These are phyloP conservation scores for Eidolon helvum DNA, from an alignment of 2,113 vertebrate species.

Conservation along the genomic window DNA sequence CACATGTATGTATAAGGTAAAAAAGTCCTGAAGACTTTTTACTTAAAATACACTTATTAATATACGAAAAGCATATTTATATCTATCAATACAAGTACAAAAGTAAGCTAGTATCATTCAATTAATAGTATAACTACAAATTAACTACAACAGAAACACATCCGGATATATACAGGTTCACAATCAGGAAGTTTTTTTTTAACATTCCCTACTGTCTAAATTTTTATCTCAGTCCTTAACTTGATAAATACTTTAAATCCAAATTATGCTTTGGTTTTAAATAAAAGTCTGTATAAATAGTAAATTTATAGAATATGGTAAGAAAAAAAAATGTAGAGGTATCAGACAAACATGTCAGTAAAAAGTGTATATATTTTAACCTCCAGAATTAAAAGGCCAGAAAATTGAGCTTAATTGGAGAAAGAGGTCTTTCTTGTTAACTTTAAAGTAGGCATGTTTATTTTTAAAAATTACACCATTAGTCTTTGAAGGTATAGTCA, in stretches of 20 bases:
- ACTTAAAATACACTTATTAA: neutral
- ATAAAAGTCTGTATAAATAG: neutral
- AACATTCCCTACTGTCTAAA: neutral
- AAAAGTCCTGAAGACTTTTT: neutral
- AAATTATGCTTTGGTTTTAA: neutral
- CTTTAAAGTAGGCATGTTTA: neutral
- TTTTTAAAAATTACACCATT: neutral
- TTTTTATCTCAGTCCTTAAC: constrained; percentile 5
- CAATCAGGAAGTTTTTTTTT: neutral
- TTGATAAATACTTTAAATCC: constrained; percentile 34
- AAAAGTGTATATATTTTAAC: neutral
- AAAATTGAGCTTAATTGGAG: neutral
- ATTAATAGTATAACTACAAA: neutral
- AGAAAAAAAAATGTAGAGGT: neutral
- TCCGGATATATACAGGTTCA: neutral
- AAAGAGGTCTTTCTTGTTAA: neutral
- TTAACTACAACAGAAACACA: neutral
- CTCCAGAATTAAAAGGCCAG: neutral
- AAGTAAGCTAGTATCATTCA: neutral
- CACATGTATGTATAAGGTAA: neutral
- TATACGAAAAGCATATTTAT: neutral
- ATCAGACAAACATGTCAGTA: neutral
- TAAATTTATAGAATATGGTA: neutral
- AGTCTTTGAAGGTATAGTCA: neutral
- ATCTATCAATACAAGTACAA: neutral